Evolutionary conservation across 2,888 invertebrate species (phyloP).

Genomic region (Celastrina argiolus): DNA sequence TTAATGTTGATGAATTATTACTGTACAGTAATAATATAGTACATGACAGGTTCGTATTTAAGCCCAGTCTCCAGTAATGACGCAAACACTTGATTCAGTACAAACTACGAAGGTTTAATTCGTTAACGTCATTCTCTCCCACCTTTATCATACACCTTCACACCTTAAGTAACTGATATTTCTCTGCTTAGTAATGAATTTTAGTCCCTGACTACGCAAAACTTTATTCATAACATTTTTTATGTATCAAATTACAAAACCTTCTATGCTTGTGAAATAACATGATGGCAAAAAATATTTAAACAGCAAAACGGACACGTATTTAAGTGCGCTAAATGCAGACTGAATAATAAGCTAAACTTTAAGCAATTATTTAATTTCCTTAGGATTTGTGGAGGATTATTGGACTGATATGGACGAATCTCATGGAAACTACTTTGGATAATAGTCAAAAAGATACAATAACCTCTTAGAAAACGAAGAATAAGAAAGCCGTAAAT

Average conservation of each 20-base stretch:
- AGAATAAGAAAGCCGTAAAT: not conserved
- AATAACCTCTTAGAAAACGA: not conserved
- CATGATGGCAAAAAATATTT: not conserved
- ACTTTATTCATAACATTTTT: not conserved
- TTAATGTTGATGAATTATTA: not conserved
- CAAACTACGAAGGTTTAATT: constrained; percentile 8
- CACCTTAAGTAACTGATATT: no score
- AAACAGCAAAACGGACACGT: not conserved
- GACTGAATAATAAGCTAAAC: not conserved
- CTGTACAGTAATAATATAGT: not conserved
- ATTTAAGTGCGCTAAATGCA: not conserved
- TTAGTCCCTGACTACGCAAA: not conserved
- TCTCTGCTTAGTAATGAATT: not conserved
- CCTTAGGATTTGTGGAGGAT: no score
- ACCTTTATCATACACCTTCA: no score
- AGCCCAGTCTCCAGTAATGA: not conserved
- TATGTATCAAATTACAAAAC: not conserved
- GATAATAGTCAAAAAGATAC: no score
- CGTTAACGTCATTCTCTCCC: not conserved
- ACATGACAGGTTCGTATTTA: not conserved
- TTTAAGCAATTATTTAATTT: not conserved
- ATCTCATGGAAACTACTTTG: no score
- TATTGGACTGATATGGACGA: not conserved
- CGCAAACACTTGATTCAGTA: not conserved
- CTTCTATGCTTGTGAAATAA: not conserved